Base-by-base conservation (phyloP, 2,888 invertebrate species). In the Myopa tessellatipennis region DNA sequence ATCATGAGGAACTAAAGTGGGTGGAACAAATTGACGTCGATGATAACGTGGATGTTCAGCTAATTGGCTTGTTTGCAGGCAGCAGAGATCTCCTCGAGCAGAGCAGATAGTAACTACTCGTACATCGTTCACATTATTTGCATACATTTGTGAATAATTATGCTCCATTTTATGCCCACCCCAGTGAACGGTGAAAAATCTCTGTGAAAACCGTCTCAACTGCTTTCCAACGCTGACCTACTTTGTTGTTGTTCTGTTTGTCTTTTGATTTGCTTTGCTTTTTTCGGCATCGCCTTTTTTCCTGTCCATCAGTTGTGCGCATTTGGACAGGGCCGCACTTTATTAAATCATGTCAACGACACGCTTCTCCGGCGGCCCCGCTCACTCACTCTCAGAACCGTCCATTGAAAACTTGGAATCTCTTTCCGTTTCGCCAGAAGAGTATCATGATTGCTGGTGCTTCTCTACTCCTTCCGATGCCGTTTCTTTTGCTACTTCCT, bases 311-410 rank as follows among this genome's bases (percentile, higher is more conserved):
- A 26, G 4, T 26, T 26, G 55, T n/a, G 58, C 40, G n/a, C 40
- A 67, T 38, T 67, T 58, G 26, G 26, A 69, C 50, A 45, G 68
- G 40, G 26, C 36, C 40, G 68, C 68, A 45, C 26, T 50, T 69
- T 18, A 69, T 50, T 69, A 18, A 69, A 69, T 69, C 34, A 50
- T 50, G 68, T 50, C 50, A 69, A 69, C 68, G 26, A 40, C 18
- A 40, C 4, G 40, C n/a, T 40, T n/a, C n/a, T n/a, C 16, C n/a
- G 5, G 40, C 40, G 18, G 40, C 40, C 67, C 67, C 5, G 67
- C 18, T 38, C 67, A 67, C n/a, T 38, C 16, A n/a, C n/a, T n/a
- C n/a, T n/a, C n/a, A n/a, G n/a, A n/a, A n/a, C n/a, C n/a, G n/a
- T n/a, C n/a, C n/a, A n/a, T 36, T 40, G 40, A 4, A 40, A 40